Conservation (phyloP, 2,888 invertebrate species). For the Nomada fucata region DNA sequence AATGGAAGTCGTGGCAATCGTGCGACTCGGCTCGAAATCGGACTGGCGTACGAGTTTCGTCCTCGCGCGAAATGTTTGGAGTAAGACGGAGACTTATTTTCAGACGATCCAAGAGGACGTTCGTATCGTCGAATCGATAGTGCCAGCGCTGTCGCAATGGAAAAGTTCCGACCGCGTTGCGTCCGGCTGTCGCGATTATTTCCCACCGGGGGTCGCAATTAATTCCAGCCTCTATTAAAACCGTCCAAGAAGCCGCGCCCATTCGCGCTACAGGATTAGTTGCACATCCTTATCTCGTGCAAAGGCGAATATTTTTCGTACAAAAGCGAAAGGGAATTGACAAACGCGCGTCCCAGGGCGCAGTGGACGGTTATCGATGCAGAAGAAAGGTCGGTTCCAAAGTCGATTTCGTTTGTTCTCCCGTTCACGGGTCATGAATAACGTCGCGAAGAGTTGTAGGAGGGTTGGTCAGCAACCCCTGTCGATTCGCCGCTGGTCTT, state of each 20-base stretch:
- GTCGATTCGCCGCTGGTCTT: constrained; percentile 58
- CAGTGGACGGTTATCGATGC: too few relatives aligned
- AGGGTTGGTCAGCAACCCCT: constrained; percentile 56
- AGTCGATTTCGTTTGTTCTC: constrained; percentile 20
- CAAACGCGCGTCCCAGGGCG: neutral
- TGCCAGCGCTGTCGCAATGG: neutral
- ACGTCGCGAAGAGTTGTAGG: constrained; percentile 29
- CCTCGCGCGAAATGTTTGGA: neutral
- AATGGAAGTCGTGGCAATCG: neutral
- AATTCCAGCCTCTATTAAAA: constrained; percentile 11
- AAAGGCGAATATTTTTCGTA: neutral
- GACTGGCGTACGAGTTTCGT: too few relatives aligned
- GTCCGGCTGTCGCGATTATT: neutral
- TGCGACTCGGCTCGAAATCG: neutral
- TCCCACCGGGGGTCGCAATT: neutral
- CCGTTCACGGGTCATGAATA: constrained; percentile 64
- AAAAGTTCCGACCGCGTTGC: neutral
- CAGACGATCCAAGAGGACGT: neutral
- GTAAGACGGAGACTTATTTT: too few relatives aligned
- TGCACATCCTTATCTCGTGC: neutral
- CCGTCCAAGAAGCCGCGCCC: constrained; percentile 4
- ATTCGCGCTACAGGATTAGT: neutral
- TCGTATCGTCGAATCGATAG: too few relatives aligned
- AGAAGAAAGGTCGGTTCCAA: neutral
- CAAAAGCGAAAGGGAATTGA: neutral